Percentiles rank a stretch among this genome's conserved stretches.
phyloP scores from a whole-genome alignment of 2,888 invertebrate species.

The Polyploca ridens region DNA sequence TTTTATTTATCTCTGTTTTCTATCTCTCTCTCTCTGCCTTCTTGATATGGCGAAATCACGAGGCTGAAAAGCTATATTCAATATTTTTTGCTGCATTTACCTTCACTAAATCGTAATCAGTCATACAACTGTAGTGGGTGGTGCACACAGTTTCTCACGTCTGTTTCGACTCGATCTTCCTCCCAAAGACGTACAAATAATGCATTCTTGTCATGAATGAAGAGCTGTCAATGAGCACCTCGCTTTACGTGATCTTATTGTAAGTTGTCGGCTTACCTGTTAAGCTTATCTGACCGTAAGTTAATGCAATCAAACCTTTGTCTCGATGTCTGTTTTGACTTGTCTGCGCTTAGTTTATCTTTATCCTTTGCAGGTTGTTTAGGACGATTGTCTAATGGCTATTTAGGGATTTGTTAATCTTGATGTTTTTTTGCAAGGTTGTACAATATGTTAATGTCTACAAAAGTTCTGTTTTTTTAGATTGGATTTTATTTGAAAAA shows the following conservation, averaged over 20 bases:
- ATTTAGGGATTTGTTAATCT: not conserved
- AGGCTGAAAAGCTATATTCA: no score
- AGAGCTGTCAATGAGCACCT: slow-evolving; percentile 27
- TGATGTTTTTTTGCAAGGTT: not conserved
- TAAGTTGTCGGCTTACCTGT: slow-evolving; percentile 46
- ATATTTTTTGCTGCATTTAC: not conserved
- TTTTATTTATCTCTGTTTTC: no score
- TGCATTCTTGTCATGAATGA: slow-evolving; percentile 29
- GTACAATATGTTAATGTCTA: no score
- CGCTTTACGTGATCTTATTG: slow-evolving; percentile 59
- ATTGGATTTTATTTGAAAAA: no score
- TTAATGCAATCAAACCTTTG: slow-evolving; percentile 24
- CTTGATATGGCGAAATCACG: no score
- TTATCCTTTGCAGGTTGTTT: slow-evolving; percentile 21
- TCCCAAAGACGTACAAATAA: slow-evolving; percentile 35
- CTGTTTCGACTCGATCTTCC: slow-evolving; percentile 67
- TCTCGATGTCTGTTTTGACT: slow-evolving; percentile 30
- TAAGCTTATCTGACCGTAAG: slow-evolving; percentile 29
- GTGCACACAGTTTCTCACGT: slow-evolving; percentile 59
- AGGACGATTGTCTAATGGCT: slow-evolving; percentile 20
- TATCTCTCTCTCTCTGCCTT: no score
- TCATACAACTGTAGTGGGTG: slow-evolving; percentile 2
- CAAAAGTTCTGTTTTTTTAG: no score
- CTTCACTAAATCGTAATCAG: not conserved
- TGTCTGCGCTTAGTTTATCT: slow-evolving; percentile 22